Conservation (phyloP, 2,888 invertebrate species). For the Drosophila subsilvestris region DNA sequence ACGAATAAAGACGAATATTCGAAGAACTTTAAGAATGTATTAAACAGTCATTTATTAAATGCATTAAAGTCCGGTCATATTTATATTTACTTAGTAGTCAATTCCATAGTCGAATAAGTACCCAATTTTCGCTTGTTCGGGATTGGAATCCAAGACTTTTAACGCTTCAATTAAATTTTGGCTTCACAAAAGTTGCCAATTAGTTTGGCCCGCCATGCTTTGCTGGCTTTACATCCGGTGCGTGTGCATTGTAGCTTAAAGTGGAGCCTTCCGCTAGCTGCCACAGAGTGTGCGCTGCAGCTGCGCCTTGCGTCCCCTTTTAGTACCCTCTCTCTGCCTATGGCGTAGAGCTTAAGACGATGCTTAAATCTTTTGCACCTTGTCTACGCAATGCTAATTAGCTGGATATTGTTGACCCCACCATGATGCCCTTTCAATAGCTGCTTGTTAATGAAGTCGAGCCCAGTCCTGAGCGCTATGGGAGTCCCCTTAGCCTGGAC, state of each 20-base stretch:
- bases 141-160: background rate
- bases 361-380: slow-evolving; percentile 8
- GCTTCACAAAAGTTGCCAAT: slow-evolving; percentile 5
- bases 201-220: background rate
- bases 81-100: too few relatives aligned
- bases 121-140: too few relatives aligned
- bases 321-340: background rate
- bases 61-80: too few relatives aligned
- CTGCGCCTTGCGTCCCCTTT: slow-evolving; percentile 8
- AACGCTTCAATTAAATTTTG: background rate
- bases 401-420: slow-evolving; percentile 3
- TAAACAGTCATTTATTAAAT: too few relatives aligned
- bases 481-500: background rate
- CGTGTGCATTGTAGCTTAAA: slow-evolving; percentile 10
- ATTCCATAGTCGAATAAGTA: too few relatives aligned
- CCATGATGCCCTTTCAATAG: background rate
- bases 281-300: slow-evolving; percentile 1
- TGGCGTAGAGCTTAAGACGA: slow-evolving; percentile 12
- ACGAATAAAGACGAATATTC: too few relatives aligned
- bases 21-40: too few relatives aligned
- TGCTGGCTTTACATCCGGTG: slow-evolving; percentile 4
- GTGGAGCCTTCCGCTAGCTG: slow-evolving; percentile 14
- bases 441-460: slow-evolving; percentile 30
- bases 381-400: slow-evolving; percentile 37
- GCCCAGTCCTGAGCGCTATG: slow-evolving; percentile 2